A percentile compares a stretch with the other conserved stretches of the same genome.
Conservation (phyloP, 2,113 vertebrate genomes). For the Psittacara wagleri region DNA sequence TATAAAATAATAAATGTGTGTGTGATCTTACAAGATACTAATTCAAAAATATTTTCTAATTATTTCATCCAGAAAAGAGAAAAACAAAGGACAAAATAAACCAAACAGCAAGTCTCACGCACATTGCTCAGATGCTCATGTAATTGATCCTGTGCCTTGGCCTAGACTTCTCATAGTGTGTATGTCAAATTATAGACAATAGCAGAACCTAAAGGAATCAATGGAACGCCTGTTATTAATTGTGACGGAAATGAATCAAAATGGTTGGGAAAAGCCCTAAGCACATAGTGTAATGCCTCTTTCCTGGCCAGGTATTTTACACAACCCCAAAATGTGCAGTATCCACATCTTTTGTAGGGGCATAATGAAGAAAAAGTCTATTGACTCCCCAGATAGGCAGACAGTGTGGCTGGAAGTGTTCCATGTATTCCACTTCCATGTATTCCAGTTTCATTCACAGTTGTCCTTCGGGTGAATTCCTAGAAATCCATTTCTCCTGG, state of each 20-base stretch:
- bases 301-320: neutral
- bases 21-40: fast-evolving
- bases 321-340: neutral
- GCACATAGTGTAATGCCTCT: neutral
- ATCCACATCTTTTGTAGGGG: neutral
- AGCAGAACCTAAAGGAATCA: neutral
- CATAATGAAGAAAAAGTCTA: neutral
- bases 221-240: constrained; percentile 43
- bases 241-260: constrained; percentile 20
- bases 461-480: neutral
- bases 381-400: fast-evolving
- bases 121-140: neutral
- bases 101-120: fast-evolving
- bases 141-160: neutral
- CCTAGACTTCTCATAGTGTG: neutral
- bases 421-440: neutral
- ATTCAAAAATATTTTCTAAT: neutral
- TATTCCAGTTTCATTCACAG: neutral
- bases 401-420: neutral
- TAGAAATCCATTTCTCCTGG: neutral
- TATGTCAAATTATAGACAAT: constrained; percentile 30
- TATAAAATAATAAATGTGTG: neutral
- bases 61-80: neutral
- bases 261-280: neutral
- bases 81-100: fast-evolving